Evolutionary conservation across 1,140 invertebrate species (phyloP).

Genomic region (Belonocnema kinseyi): DNA sequence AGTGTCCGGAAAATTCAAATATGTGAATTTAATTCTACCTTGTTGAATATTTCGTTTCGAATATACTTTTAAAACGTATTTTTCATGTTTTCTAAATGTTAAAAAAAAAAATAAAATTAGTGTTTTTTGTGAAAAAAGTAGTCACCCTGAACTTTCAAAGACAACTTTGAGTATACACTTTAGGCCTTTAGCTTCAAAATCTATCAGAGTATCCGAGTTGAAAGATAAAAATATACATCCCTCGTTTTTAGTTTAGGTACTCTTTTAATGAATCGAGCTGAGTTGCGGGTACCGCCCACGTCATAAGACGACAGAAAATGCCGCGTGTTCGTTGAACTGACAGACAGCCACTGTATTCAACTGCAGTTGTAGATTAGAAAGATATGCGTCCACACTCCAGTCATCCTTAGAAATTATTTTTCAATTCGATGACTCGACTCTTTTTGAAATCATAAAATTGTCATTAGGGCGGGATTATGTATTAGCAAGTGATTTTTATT

Average conservation of each 20-base stretch:
- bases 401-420: constrained; percentile 16
- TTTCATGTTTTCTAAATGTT: no score
- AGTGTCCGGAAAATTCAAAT: no score
- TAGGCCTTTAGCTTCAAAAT: constrained; percentile 41
- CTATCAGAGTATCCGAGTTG: constrained; percentile 49
- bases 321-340: constrained; percentile 2
- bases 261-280: constrained; percentile 57
- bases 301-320: constrained; percentile 42
- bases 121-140: no score
- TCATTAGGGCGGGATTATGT: not conserved
- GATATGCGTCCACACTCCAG: constrained; percentile 15
- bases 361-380: constrained; percentile 28
- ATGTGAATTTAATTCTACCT: no score
- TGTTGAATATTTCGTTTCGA: no score
- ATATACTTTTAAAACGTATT: no score
- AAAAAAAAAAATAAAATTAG: no score
- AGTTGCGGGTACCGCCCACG: constrained; percentile 61
- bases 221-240: constrained; percentile 71
- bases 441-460: not conserved
- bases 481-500: not conserved
- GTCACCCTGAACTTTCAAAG: not conserved
- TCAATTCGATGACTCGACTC: constrained; percentile 16
- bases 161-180: not conserved
- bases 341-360: constrained; percentile 39
- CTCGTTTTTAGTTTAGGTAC: constrained; percentile 57